Base-by-base conservation (phyloP, 2,888 invertebrate genomes). In the Lagria hirta region DNA sequence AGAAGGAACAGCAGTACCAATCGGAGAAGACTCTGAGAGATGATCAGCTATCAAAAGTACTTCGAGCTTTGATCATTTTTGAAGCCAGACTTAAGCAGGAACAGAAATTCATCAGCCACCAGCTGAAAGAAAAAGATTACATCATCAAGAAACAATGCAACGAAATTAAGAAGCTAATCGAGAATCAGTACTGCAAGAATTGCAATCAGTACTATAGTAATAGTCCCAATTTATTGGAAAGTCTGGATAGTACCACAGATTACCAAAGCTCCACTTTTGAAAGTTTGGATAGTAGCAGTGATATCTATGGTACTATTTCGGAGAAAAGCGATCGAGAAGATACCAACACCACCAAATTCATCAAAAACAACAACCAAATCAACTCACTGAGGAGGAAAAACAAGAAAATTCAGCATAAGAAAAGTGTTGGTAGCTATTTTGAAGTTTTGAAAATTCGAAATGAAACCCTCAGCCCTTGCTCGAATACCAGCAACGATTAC, bases 1-100 rank as follows among this genome's bases (percentile, higher is more conserved):
- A 77, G 23, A 77, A 80, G 40, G 80, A 83, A 58, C 76, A 76
- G 40, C 77, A 79, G 57, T 76, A 80, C 36, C 73, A 77, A 14
- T 78, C 78, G 43, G 83, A 83, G 61, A 76, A 79, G 49, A 74
- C 77, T 2, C 74, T 84, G 3, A 75, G 84, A 22, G 84, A 86
- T 68, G 81, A 82, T 62, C 86, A 87, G 61, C 75, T 87, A 14
- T 81, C 84, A 3, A 75, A 82, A 49, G 83, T 88, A 15, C 73
- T 86, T 4, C 75, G 84, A 28, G 84, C 86, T 2, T 71, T 88
- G 41, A 77, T 86, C 22, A 77, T 84, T 22, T 77, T 87, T 32
- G 86, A 88, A 67, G 83, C 85, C 4, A 75, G 85, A 4, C 73
- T 88, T 13, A 78, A 81, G 29, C 81, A 83, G 63, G 87, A 88